Conservation (phyloP, 1,140 invertebrate species). For the Drosophila sp. region DNA sequence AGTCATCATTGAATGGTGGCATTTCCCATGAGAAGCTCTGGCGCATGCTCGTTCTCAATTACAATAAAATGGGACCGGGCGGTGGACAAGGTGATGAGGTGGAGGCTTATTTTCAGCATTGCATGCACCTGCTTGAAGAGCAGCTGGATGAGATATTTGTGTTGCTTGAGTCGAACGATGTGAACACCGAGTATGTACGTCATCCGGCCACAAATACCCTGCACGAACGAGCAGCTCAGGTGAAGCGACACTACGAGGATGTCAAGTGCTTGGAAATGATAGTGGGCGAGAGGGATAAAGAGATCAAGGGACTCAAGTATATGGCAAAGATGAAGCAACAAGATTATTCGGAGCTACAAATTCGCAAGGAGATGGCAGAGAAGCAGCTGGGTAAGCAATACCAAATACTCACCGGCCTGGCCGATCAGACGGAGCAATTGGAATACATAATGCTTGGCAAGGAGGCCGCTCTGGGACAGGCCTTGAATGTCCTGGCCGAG, state of each 20-base stretch:
- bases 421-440: slow-evolving; percentile 61
- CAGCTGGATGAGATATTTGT: slow-evolving; percentile 87
- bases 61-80: slow-evolving; percentile 82
- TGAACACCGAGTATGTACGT: slow-evolving; percentile 85
- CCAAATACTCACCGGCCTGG: slow-evolving; percentile 52
- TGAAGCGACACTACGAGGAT: slow-evolving; percentile 95
- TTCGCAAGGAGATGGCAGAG: slow-evolving; percentile 95
- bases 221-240: slow-evolving; percentile 88
- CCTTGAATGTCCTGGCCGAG: slow-evolving; percentile 48
- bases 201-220: slow-evolving; percentile 87
- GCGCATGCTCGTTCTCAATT: slow-evolving; percentile 69
- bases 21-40: slow-evolving; percentile 76
- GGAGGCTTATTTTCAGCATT: slow-evolving; percentile 88
- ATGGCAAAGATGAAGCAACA: slow-evolving; percentile 94
- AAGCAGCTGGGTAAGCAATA: slow-evolving; percentile 94
- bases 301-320: slow-evolving; percentile 93
- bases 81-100: slow-evolving; percentile 89
- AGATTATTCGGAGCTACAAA: slow-evolving; percentile 95
- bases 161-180: slow-evolving; percentile 90
- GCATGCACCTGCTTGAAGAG: slow-evolving; percentile 84
- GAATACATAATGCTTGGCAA: slow-evolving; percentile 59
- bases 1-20: slow-evolving; percentile 53
- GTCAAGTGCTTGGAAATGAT: slow-evolving; percentile 92
- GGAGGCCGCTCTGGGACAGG: slow-evolving; percentile 53
- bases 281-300: slow-evolving; percentile 93